These are phyloP conservation scores for Melanaphis sacchari DNA, from an alignment of 1,140 invertebrate species.

Conservation along the genomic window DNA sequence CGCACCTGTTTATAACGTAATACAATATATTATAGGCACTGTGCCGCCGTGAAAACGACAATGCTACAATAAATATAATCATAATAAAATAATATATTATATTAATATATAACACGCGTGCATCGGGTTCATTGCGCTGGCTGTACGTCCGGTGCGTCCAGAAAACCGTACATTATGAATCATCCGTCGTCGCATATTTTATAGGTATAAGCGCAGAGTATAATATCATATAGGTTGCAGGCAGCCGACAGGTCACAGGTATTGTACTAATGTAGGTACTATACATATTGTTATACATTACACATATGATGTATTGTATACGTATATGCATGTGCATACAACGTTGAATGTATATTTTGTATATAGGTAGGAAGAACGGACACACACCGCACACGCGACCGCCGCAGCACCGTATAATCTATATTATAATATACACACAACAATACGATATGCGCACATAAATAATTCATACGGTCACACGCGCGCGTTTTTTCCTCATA, in stretches of 20 bases:
- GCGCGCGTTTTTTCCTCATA: background rate
- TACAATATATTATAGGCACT: too few species aligned
- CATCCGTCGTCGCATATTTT: background rate
- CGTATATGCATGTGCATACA: too few species aligned
- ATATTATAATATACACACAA: background rate
- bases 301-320: too few species aligned
- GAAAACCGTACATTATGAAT: constrained; percentile 33
- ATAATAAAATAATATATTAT: background rate
- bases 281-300: background rate
- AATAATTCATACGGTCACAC: constrained; percentile 37
- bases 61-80: background rate
- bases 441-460: background rate
- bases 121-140: constrained; percentile 35
- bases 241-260: background rate
- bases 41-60: background rate
- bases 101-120: background rate
- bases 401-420: background rate
- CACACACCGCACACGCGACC: background rate
- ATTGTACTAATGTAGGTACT: background rate
- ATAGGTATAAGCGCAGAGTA: background rate
- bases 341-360: too few species aligned
- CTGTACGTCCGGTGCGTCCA: background rate
- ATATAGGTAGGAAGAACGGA: background rate
- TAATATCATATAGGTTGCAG: background rate
- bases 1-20: too few species aligned